Evolutionary conservation across 2,113 vertebrate species (phyloP).

Genomic region (Alexandromys fortis): DNA sequence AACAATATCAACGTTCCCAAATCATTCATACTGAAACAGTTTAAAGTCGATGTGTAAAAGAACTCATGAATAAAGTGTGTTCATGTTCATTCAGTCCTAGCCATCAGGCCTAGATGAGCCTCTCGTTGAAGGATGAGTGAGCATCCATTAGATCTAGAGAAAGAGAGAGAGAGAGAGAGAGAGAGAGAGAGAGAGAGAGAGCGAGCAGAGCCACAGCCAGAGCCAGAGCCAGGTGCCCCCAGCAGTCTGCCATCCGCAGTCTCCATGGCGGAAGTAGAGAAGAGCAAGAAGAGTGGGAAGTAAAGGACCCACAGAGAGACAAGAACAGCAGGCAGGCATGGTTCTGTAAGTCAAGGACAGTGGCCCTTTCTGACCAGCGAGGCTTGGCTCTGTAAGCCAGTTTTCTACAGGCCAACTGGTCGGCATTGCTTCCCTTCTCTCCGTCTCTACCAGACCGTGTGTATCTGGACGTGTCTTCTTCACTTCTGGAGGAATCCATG

Average conservation of each 20-base stretch:
- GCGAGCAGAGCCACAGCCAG: no score
- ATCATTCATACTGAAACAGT: neutral
- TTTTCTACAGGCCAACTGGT: neutral
- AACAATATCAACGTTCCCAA: neutral
- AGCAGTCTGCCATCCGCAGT: accelerated
- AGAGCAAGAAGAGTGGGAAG: neutral
- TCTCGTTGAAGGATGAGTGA: neutral
- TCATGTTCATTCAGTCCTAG: neutral
- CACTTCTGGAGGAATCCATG: neutral
- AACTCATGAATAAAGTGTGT: neutral
- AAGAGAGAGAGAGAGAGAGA: no score
- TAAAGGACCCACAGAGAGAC: neutral
- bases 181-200: neutral
- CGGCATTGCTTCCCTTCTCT: neutral
- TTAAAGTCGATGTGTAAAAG: neutral
- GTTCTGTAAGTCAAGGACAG: neutral
- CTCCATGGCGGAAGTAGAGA: neutral
- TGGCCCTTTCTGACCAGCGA: neutral
- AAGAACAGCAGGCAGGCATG: no score
- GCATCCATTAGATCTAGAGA: neutral
- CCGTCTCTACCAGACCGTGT: neutral
- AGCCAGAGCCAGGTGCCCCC: neutral
- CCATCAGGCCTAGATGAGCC: neutral
- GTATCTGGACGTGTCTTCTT: neutral
- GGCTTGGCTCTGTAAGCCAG: neutral